These are phyloP conservation scores for Heteromurus nitidus DNA, from an alignment of 2,888 invertebrate genomes.

Conservation along the genomic window DNA sequence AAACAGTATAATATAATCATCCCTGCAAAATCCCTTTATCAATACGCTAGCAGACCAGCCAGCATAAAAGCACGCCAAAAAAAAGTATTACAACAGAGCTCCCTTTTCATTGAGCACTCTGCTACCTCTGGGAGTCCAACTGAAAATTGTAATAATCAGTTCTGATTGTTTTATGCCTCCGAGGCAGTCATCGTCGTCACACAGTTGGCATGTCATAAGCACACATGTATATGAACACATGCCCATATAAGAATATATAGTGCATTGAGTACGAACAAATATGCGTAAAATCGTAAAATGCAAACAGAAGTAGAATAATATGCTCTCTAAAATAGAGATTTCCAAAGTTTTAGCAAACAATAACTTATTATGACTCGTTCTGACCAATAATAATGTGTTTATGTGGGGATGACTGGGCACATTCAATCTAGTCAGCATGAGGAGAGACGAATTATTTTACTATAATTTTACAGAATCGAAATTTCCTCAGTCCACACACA, in stretches of 20 bases:
- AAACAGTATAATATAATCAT: constrained; percentile 14
- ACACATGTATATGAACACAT: too few relatives aligned
- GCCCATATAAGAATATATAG: too few relatives aligned
- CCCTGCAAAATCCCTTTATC: constrained; percentile 24
- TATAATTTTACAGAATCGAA: constrained; percentile 4
- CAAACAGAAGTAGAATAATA: too few relatives aligned
- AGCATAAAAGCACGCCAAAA: background rate
- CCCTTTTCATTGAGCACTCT: background rate
- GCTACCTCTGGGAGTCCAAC: background rate
- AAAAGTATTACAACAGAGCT: background rate
- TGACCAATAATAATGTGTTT: constrained; percentile 21
- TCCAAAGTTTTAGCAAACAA: constrained; percentile 11
- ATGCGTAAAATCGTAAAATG: background rate
- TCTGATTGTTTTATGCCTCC: constrained; percentile 39
- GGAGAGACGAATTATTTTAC: background rate
- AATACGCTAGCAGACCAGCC: constrained; percentile 9
- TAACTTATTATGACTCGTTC: constrained; percentile 30
- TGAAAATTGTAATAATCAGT: constrained; percentile 35
- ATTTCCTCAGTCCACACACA: background rate
- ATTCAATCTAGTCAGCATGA: background rate
- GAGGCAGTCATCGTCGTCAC: constrained; percentile 13
- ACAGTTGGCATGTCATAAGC: background rate
- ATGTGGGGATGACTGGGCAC: constrained; percentile 5
- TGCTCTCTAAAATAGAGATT: constrained; percentile 18
- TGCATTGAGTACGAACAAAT: background rate